These are phyloP conservation scores for Folsomia candida DNA, from an alignment of 2,888 invertebrate species.

Conservation along the genomic window DNA sequence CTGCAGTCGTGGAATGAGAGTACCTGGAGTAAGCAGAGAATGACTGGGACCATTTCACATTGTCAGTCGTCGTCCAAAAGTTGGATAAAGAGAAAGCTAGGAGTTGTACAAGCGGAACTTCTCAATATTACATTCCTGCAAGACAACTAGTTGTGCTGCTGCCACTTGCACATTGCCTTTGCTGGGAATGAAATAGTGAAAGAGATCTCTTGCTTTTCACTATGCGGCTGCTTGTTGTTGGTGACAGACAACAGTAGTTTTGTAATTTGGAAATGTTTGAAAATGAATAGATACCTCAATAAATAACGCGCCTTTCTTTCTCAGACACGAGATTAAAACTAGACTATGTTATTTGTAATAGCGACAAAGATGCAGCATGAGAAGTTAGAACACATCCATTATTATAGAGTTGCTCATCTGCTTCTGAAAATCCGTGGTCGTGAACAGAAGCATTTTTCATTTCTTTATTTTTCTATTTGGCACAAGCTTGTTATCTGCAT, in stretches of 20 bases:
- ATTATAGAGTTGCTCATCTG: neutral
- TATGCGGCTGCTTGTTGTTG: constrained; percentile 4
- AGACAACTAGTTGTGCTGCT: neutral
- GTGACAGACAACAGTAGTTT: constrained; percentile 23
- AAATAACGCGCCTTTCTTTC: constrained; percentile 16
- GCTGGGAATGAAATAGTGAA: neutral
- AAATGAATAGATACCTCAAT: constrained; percentile 24
- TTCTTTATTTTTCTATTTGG: constrained; percentile 11
- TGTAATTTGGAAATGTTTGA: constrained; percentile 24
- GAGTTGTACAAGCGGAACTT: neutral
- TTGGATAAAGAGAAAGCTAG: neutral
- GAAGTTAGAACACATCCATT: neutral
- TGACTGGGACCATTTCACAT: neutral
- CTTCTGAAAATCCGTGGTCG: neutral
- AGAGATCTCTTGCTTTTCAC: constrained; percentile 1
- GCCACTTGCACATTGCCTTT: neutral
- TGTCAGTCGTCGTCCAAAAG: neutral
- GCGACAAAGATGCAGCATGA: neutral
- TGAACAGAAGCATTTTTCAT: constrained; percentile 16
- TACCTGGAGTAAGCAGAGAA: neutral
- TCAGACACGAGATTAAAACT: constrained; percentile 21
- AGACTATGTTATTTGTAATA: constrained; percentile 2
- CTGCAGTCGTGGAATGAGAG: neutral
- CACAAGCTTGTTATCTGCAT: constrained; percentile 20
- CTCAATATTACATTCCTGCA: constrained; percentile 13